These are phyloP conservation scores for Melanotaenia boesemani DNA, from an alignment of 2,797 vertebrate species.

Conservation along the genomic window DNA sequence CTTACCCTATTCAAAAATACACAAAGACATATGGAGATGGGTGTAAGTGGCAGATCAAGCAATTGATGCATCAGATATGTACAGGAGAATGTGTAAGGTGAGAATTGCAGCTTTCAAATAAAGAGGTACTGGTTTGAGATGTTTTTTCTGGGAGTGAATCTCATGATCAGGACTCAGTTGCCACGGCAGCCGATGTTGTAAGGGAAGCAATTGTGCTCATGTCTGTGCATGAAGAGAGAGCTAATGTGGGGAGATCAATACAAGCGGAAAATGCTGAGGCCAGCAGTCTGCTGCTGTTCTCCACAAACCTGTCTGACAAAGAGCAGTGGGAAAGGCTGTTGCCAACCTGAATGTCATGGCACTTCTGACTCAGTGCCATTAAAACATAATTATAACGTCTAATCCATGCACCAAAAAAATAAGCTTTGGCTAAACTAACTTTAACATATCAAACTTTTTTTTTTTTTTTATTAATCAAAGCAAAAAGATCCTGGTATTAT, in stretches of 20 bases:
- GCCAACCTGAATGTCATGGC: slow-evolving; percentile 66
- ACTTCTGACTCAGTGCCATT: slow-evolving; percentile 30
- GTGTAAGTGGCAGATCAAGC: slow-evolving; percentile 74
- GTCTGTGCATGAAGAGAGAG: slow-evolving; percentile 82
- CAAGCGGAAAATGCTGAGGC: slow-evolving; percentile 84
- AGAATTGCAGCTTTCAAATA: slow-evolving; percentile 44
- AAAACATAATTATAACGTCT: slow-evolving; percentile 26
- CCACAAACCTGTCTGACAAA: slow-evolving; percentile 81
- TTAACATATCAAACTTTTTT: not conserved
- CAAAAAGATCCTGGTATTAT: not conserved
- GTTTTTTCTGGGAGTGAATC: slow-evolving; percentile 62
- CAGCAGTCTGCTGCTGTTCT: slow-evolving; percentile 81
- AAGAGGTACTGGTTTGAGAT: slow-evolving; percentile 64
- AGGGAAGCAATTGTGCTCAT: slow-evolving; percentile 82
- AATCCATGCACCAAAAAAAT: not conserved
- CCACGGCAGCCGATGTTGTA: slow-evolving; percentile 80
- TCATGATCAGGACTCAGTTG: slow-evolving; percentile 77
- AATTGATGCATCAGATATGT: slow-evolving; percentile 63
- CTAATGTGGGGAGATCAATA: slow-evolving; percentile 85
- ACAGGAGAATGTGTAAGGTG: slow-evolving; percentile 56
- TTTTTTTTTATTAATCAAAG: not conserved
- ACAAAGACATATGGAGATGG: slow-evolving; percentile 79
- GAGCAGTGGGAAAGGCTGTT: slow-evolving; percentile 63
- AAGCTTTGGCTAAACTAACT: not conserved
- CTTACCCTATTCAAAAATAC: slow-evolving; percentile 78